Conservation (phyloP, 2,888 invertebrate genomes). For the Drosophila barbarae region DNA sequence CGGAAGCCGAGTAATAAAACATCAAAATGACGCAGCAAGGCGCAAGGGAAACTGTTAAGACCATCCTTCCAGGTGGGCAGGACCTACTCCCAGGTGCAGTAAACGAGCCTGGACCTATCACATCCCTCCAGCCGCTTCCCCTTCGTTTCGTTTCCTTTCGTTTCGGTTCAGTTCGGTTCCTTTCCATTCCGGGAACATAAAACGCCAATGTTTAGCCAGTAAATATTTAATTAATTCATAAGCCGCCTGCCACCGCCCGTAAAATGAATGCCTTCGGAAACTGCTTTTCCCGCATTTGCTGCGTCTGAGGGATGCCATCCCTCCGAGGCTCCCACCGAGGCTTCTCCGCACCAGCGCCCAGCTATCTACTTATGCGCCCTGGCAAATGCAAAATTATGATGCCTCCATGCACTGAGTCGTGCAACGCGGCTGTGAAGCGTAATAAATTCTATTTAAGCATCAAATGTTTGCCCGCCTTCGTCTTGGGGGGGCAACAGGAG, state of each 20-base stretch:
- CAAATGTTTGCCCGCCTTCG: slow-evolving; percentile 29
- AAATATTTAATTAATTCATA: slow-evolving; percentile 75
- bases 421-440: slow-evolving; percentile 38
- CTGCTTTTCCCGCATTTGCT: slow-evolving; percentile 29
- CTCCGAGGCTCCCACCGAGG: background rate
- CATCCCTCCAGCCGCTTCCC: background rate
- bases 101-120: slow-evolving; percentile 22
- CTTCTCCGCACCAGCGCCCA: background rate
- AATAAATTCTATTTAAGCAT: slow-evolving; percentile 53
- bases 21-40: slow-evolving; percentile 70
- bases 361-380: slow-evolving; percentile 33
- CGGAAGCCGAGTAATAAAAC: slow-evolving; percentile 75
- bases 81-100: slow-evolving; percentile 23
- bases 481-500: background rate
- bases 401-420: slow-evolving; percentile 36
- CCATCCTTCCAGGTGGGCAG: slow-evolving; percentile 24
- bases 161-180: slow-evolving; percentile 1
- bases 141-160: background rate
- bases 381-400: slow-evolving; percentile 59
- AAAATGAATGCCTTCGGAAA: slow-evolving; percentile 41
- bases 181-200: slow-evolving; percentile 45
- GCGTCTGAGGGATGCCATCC: slow-evolving; percentile 13
- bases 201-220: slow-evolving; percentile 62
- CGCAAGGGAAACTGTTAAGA: slow-evolving; percentile 48
- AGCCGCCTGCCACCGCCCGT: slow-evolving; percentile 47